These are phyloP conservation scores for Caloenas nicobarica DNA, from an alignment of 2,113 vertebrate species.

Conservation along the genomic window DNA sequence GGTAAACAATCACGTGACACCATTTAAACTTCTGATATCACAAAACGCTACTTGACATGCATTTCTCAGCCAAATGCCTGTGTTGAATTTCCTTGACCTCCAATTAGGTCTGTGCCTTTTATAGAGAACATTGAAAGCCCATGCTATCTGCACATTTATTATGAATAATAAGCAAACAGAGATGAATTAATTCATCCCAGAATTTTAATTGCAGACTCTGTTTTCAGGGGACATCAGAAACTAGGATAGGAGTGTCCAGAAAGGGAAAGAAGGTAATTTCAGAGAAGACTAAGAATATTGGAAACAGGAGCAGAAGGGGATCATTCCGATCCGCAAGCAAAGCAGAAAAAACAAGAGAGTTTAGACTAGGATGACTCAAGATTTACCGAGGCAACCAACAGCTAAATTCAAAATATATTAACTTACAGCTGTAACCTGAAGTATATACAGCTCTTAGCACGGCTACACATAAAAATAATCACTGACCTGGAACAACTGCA, in stretches of 20 bases:
- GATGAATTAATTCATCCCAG: neutral
- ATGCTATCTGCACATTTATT: neutral
- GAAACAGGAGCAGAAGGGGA: neutral
- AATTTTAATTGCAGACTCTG: neutral
- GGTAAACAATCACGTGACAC: neutral
- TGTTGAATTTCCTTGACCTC: neutral
- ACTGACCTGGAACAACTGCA: conserved; percentile 39
- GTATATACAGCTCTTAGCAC: conserved; percentile 10
- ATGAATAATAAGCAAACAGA: neutral
- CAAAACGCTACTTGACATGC: neutral
- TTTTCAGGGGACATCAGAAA: neutral
- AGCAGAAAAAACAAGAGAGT: neutral
- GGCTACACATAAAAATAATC: conserved; percentile 37
- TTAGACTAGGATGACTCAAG: neutral
- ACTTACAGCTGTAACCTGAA: conserved; percentile 26
- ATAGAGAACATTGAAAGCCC: neutral
- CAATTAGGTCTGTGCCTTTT: neutral
- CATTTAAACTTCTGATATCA: neutral
- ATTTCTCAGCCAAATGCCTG: neutral
- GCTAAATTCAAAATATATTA: conserved; percentile 32
- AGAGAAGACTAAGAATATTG: neutral
- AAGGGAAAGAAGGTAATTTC: neutral
- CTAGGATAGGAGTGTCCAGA: neutral
- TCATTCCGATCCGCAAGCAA: neutral
- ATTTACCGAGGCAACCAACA: neutral